phyloP scores from a whole-genome alignment of 2,113 vertebrate species.

The Onychostoma macrolepis region DNA sequence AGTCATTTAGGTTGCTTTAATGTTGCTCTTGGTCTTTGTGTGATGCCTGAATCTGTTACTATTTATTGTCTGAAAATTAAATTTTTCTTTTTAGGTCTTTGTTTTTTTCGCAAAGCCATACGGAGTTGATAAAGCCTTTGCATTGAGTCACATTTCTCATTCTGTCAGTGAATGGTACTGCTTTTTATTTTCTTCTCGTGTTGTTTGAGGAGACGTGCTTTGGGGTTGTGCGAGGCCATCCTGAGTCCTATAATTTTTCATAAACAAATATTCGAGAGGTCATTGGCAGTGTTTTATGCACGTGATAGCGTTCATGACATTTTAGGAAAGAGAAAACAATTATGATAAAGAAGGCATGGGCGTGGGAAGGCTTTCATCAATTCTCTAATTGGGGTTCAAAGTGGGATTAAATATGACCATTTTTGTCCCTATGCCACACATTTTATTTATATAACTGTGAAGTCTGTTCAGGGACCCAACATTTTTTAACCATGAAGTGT shows the following conservation, averaged over 20 bases:
- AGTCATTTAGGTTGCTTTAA: slow-evolving; percentile 18
- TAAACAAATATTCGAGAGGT: slow-evolving; percentile 49
- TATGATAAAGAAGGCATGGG: slow-evolving; percentile 80
- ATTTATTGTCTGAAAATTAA: not conserved
- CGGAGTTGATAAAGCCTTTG: not conserved
- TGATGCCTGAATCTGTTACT: not conserved
- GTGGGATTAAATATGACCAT: slow-evolving; percentile 79
- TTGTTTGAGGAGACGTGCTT: not conserved
- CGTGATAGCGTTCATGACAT: slow-evolving; percentile 64
- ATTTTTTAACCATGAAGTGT: slow-evolving; percentile 80
- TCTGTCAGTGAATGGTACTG: not conserved
- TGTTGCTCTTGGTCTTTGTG: not conserved
- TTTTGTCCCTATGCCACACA: slow-evolving; percentile 79
- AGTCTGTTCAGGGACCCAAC: slow-evolving; percentile 83
- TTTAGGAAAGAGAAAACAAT: slow-evolving; percentile 73
- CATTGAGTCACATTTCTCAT: not conserved
- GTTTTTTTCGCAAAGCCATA: slow-evolving; percentile 9
- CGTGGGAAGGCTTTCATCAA: slow-evolving; percentile 79
- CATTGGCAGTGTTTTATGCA: not conserved
- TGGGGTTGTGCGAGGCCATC: slow-evolving; percentile 2
- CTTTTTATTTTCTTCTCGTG: not conserved
- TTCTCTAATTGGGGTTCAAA: slow-evolving; percentile 79
- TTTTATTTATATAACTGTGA: slow-evolving; percentile 84
- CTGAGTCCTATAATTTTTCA: not conserved
- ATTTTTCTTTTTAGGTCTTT: not conserved